These are phyloP conservation scores for Clupea harengus DNA, from an alignment of 2,113 vertebrate genomes.

Conservation along the genomic window DNA sequence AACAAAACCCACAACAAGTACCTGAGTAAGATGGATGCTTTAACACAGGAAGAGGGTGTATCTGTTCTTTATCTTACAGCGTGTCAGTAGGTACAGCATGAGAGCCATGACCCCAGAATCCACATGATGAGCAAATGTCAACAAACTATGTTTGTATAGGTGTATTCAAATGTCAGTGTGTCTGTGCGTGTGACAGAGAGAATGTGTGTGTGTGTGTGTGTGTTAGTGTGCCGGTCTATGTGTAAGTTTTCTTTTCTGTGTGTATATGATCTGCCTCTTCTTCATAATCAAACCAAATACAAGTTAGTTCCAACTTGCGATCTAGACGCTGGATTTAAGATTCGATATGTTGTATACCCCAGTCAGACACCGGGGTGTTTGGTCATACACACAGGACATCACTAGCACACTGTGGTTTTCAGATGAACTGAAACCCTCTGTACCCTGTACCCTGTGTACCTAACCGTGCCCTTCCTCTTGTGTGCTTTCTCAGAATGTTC, in stretches of 20 bases:
- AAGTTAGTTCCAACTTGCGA: too few relatives aligned
- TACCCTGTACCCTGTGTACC: neutral
- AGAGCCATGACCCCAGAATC: neutral
- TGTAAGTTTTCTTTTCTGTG: too few relatives aligned
- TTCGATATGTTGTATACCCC: too few relatives aligned
- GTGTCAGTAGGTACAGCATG: too few relatives aligned
- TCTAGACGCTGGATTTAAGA: too few relatives aligned
- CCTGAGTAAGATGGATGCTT: neutral
- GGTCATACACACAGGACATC: neutral
- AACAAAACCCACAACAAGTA: neutral
- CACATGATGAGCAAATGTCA: neutral
- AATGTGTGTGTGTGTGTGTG: neutral
- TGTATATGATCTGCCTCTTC: too few relatives aligned
- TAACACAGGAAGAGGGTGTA: neutral
- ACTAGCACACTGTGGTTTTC: neutral
- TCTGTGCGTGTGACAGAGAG: neutral
- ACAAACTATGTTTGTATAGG: neutral
- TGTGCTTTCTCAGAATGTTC: constrained; percentile 16
- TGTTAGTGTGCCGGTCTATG: neutral
- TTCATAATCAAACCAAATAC: too few relatives aligned
- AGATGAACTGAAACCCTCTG: neutral
- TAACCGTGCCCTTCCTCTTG: neutral
- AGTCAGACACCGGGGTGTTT: too few relatives aligned
- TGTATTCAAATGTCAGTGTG: neutral
- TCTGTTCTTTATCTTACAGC: neutral